Percentiles rank a stretch among this genome's conserved stretches.
phyloP scores from a whole-genome alignment of 2,797 vertebrate species.

The Macrochelys suwanniensis region DNA sequence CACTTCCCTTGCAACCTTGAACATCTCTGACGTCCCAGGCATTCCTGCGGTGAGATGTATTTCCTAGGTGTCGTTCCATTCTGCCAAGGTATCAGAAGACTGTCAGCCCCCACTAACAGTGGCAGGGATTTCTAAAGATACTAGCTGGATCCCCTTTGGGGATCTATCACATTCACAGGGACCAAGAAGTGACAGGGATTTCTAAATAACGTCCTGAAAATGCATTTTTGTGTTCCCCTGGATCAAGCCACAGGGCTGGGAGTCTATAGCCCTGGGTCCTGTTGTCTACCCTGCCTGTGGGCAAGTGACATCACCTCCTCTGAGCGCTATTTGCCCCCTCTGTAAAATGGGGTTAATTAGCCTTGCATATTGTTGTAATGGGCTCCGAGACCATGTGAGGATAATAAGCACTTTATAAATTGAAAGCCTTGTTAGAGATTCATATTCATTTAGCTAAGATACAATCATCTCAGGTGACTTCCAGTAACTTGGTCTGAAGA shows the following conservation, averaged over 20 bases:
- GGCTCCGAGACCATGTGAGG: neutral
- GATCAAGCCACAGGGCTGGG: neutral
- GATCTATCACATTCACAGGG: neutral
- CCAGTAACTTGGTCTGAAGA: neutral
- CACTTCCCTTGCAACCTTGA: neutral
- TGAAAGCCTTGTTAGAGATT: neutral
- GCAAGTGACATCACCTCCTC: neutral
- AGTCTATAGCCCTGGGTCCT: neutral
- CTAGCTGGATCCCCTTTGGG: neutral
- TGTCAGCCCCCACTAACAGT: neutral
- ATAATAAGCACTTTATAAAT: neutral
- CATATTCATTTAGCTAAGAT: neutral
- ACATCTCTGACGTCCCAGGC: neutral
- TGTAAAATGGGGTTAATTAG: neutral
- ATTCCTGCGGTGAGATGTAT: neutral
- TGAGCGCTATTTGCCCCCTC: neutral
- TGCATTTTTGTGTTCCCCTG: neutral
- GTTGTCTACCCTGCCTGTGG: neutral
- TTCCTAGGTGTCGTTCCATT: neutral
- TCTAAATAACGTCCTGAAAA: neutral
- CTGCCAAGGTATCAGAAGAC: neutral
- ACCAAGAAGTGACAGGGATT: no score
- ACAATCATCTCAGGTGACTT: neutral
- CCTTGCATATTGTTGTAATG: neutral
- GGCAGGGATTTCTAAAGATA: neutral